Evolutionary conservation across 2,113 vertebrate genomes (phyloP).

Genomic region (Ramphastos sulfuratus): DNA sequence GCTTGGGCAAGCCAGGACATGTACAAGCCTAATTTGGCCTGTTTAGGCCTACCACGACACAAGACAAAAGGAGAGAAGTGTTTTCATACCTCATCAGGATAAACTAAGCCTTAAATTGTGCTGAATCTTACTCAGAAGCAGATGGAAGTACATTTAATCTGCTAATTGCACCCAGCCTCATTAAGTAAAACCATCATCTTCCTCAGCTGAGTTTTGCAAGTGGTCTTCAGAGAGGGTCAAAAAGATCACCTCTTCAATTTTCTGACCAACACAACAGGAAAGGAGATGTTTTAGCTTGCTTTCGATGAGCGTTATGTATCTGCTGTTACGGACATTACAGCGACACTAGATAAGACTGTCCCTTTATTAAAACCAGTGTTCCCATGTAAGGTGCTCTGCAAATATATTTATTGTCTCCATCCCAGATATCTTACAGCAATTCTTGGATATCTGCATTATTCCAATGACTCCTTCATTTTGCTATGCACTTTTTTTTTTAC

Average conservation of each 20-base stretch:
- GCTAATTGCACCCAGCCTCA: neutral
- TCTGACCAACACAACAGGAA: neutral
- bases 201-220: neutral
- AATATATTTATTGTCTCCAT: neutral
- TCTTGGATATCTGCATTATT: neutral
- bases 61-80: neutral
- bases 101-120: neutral
- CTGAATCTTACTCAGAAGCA: neutral
- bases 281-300: neutral
- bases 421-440: neutral
- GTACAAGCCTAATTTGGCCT: too few species aligned
- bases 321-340: neutral
- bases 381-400: neutral
- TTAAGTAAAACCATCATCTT: neutral
- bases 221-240: neutral
- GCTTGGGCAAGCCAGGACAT: too few species aligned
- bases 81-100: accelerated
- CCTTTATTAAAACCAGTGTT: neutral
- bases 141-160: neutral
- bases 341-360: neutral
- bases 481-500: neutral
- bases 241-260: neutral
- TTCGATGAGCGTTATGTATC: neutral
- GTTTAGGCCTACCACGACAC: too few species aligned
- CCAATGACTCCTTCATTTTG: neutral